phyloP scores from a whole-genome alignment of 92 coral and sea anemone genomes.

The Epizoanthus fatuus region DNA sequence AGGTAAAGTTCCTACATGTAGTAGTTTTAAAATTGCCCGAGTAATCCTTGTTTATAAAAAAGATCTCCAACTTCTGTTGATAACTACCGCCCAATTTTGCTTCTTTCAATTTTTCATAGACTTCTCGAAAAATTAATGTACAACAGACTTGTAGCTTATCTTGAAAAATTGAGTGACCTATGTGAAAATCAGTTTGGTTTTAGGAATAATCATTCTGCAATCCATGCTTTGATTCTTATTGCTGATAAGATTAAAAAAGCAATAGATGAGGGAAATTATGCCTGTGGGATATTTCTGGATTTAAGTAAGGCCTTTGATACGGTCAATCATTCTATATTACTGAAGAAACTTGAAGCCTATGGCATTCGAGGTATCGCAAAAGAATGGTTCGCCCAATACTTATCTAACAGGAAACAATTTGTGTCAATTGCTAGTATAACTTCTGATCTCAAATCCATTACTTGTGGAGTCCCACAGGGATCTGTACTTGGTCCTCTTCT shows the following conservation, averaged over 20 bases:
- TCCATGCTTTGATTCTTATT: slow-evolving; percentile 57
- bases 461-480: slow-evolving; percentile 16
- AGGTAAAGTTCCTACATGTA: slow-evolving; percentile 20
- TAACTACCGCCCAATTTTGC: not conserved
- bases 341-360: too few relatives aligned
- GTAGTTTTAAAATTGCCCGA: too few relatives aligned
- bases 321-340: too few relatives aligned
- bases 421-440: too few relatives aligned
- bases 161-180: slow-evolving; percentile 29
- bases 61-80: too few relatives aligned
- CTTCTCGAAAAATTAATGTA: slow-evolving; percentile 53
- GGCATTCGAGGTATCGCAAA: too few relatives aligned
- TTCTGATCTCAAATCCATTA: not conserved
- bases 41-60: too few relatives aligned
- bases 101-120: not conserved
- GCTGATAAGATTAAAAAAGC: slow-evolving; percentile 27
- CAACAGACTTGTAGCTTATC: slow-evolving; percentile 24
- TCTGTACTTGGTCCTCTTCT: slow-evolving; percentile 12
- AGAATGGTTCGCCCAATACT: too few relatives aligned
- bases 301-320: too few relatives aligned
- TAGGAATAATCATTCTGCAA: slow-evolving; percentile 42
- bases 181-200: slow-evolving; percentile 61
- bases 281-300: too few relatives aligned
- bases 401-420: too few relatives aligned
- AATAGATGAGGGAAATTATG: too few relatives aligned